Evolutionary conservation across 2,888 invertebrate species (phyloP).

Genomic region (Vannuccia rotundouncinata): DNA sequence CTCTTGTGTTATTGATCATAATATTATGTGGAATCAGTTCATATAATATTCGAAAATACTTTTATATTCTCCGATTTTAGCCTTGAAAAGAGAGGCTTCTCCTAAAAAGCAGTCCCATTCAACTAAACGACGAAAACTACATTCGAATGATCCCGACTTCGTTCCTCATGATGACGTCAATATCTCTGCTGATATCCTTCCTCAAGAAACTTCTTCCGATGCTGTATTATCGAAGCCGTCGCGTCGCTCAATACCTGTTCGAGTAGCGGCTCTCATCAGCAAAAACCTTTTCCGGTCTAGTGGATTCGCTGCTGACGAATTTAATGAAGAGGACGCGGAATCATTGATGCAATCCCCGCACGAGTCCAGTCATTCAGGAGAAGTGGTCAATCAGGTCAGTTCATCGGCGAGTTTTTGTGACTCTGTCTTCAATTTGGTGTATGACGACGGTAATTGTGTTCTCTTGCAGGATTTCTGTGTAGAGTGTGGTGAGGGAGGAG

Average conservation of each 20-base stretch:
- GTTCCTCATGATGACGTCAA: background rate
- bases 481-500: background rate
- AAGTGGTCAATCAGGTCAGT: background rate
- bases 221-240: background rate
- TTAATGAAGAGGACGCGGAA: background rate
- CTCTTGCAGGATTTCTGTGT: background rate
- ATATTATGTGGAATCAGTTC: no score
- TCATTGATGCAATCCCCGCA: background rate
- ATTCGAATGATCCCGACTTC: background rate
- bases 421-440: background rate
- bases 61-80: no score
- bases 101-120: no score
- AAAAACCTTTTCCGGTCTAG: background rate
- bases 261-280: background rate
- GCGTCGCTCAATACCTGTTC: background rate
- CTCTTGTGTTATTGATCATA: no score
- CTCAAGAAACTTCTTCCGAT: background rate
- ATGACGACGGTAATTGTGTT: background rate
- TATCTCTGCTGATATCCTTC: background rate
- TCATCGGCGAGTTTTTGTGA: background rate
- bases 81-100: no score
- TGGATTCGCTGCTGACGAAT: background rate
- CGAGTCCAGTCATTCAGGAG: background rate
- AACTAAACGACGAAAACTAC: no score
- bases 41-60: no score